Evolutionary conservation across 2,113 vertebrate genomes (phyloP).

Genomic region (Chauna torquata): DNA sequence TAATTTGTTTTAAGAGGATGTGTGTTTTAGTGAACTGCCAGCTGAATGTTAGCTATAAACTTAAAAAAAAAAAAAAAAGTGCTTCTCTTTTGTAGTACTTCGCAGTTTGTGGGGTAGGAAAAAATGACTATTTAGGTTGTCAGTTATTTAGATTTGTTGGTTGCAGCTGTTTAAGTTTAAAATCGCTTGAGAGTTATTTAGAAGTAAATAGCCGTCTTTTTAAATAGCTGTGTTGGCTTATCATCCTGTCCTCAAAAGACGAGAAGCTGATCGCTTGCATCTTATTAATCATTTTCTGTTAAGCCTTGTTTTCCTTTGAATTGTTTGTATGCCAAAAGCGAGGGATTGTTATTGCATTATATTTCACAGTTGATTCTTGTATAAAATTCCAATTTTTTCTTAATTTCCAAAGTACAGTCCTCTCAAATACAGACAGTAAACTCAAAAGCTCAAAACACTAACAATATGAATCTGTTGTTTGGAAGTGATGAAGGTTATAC

Average conservation of each 20-base stretch:
- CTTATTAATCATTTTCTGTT: conserved; percentile 42
- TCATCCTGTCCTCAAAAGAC: not conserved
- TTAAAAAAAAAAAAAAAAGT: conserved; percentile 17
- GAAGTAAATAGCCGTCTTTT: not conserved
- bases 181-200: not conserved
- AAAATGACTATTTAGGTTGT: not conserved
- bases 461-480: conserved; percentile 15
- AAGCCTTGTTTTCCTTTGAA: conserved; percentile 13
- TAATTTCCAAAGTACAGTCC: not conserved
- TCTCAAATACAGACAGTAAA: conserved; percentile 6
- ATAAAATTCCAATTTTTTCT: not conserved
- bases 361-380: conserved; percentile 36
- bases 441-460: conserved; percentile 1
- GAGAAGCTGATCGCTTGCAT: conserved; percentile 25
- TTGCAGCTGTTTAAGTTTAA: conserved; percentile 24
- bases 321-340: not conserved
- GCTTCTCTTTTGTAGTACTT: not conserved
- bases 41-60: conserved; percentile 40
- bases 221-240: conserved; percentile 18
- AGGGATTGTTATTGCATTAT: not conserved
- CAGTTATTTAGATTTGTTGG: conserved; percentile 15
- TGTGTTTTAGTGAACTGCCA: conserved; percentile 54
- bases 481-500: conserved; percentile 1
- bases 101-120: not conserved
- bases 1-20: conserved; percentile 46